Evolutionary conservation across 2,113 vertebrate species (phyloP), one percentile per base, ranked within the genome.

Genomic region (Isichthys henryi): DNA sequence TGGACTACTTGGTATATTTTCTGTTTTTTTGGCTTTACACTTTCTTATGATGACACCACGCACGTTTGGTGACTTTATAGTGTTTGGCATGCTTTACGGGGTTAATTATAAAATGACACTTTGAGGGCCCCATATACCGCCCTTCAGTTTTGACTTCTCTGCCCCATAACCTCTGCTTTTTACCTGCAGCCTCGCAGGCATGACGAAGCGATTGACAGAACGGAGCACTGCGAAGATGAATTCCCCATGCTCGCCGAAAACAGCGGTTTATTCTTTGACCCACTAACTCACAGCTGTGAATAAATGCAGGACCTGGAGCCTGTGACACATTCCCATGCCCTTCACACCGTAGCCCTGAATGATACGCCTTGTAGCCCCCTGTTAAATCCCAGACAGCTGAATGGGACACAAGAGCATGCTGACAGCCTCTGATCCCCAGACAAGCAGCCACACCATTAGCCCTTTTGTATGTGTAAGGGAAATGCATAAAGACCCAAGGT

Each of bases 341-440:
- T 88, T 49, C 53, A 58, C 52, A 56, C 31, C 7, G 35, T 31
- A 43, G 86, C 86, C 23, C 84, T 86, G 84, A 86, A 86, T 52
- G 84, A 58, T 87, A 43, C 31, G 31, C 86, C 86, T 58, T 58
- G 86, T 31, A 86, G 85, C 48, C 52, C 13, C 52, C 86, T 43
- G 86, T 88, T 86, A 31, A 52, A 52, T 86, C 48, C 27, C 49
- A 35, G 48, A 48, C 49, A 86, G 46, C 43, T 49, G 43, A 49
- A 86, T 27, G 45, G 48, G n/a, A 48, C 31, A 35, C 49, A 52
- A 35, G 49, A 86, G 85, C 82, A 85, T 7, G 85, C 49, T 86
- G 85, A 52, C 85, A 86, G 19, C 46, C 85, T n/a, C 48, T 86
- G 49, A 53, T 86, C 85, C 49, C 85, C 85, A 35, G n/a, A 86